phyloP scores from a whole-genome alignment of 2,888 invertebrate species.

The Rhaphigaster nebulosa region DNA sequence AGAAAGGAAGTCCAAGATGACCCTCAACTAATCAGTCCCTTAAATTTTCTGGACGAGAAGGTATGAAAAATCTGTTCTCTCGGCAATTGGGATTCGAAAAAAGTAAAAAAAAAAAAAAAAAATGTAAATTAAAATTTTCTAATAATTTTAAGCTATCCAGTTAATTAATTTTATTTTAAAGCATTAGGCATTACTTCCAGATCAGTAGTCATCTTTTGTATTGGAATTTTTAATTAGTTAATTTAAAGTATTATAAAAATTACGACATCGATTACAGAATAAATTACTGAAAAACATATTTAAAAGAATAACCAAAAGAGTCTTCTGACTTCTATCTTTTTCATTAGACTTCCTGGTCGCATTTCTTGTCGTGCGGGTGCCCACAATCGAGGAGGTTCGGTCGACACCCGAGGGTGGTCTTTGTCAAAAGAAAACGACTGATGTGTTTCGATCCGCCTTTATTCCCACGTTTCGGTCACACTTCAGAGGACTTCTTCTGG shows the following conservation, averaged over 20 bases:
- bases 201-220: no score
- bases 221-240: not conserved
- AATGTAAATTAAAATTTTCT: no score
- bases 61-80: no score
- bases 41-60: no score
- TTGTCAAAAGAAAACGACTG: constrained; percentile 13
- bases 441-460: constrained; percentile 43
- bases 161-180: no score
- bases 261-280: not conserved
- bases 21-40: no score
- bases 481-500: constrained; percentile 24
- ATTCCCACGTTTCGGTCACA: constrained; percentile 49
- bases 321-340: not conserved
- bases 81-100: no score
- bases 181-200: no score
- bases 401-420: constrained; percentile 27
- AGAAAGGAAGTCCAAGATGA: no score
- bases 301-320: not conserved
- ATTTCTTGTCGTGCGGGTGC: constrained; percentile 1
- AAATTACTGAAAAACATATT: not conserved
- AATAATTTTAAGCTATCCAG: no score
- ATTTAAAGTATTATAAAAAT: not conserved
- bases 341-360: not conserved
- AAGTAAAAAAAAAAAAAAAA: no score
- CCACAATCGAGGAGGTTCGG: not conserved